Conservation (phyloP, 1,140 invertebrate genomes). For the Cryptotermes secundus region DNA sequence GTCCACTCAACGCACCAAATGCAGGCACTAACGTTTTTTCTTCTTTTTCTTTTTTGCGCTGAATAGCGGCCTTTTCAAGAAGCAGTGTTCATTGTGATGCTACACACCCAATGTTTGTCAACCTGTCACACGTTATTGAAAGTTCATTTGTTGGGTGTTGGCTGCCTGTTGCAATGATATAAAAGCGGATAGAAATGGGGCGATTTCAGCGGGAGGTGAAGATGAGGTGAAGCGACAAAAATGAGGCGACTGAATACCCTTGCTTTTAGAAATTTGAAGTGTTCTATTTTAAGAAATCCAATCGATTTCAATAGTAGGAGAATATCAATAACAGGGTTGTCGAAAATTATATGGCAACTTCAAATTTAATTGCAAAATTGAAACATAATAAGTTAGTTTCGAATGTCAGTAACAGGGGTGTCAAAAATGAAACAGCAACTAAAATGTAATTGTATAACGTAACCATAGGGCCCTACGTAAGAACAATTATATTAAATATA, state of each 20-base stretch:
- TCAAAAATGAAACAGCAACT: too few species aligned
- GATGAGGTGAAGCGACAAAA: neutral
- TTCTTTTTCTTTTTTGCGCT: neutral
- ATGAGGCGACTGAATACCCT: neutral
- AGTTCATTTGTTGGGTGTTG: constrained; percentile 16
- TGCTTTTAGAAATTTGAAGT: neutral
- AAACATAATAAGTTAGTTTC: too few species aligned
- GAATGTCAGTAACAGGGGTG: too few species aligned
- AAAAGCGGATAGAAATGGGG: neutral
- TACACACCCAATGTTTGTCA: constrained; percentile 15
- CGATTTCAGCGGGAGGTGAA: neutral
- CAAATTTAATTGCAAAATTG: too few species aligned
- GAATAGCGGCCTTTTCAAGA: neutral
- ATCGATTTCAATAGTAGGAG: neutral
- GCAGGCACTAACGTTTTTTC: neutral
- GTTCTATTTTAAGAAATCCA: neutral
- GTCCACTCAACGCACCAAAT: neutral
- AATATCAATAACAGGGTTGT: neutral
- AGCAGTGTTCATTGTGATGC: neutral
- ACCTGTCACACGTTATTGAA: constrained; percentile 18
- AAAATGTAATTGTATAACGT: too few species aligned
- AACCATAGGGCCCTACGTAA: too few species aligned
- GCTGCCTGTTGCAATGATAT: neutral
- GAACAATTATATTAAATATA: too few species aligned
- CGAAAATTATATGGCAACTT: neutral